Evolutionary conservation across 2,888 invertebrate species (phyloP), one percentile per base, ranked within the genome.

Genomic region (Perizoma affinitatum): DNA sequence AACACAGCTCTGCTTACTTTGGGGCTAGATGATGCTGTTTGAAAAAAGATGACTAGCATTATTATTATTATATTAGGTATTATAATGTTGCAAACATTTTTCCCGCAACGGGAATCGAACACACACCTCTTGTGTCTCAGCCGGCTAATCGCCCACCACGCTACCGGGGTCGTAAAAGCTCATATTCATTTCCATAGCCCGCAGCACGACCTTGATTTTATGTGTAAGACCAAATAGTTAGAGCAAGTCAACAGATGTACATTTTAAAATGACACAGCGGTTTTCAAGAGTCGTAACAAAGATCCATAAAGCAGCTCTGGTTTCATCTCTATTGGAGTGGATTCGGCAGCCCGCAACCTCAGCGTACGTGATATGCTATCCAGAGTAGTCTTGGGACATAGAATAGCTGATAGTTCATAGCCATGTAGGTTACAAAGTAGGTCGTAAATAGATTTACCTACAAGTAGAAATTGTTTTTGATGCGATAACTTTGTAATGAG

Each of bases 341-440:
- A 53, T 46, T 54, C 50, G 47, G 54, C 44, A 41, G 46, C 58
- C 55, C 54, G 61, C 63, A 63, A 66, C 60, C 66, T 63, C 66
- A 54, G 61, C 60, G 61, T 61, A 66, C 66, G 66, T 66, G 66
- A 66, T 45, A 11, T 49, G 54, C 48, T 36, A 47, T 41, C 53
- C 6, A 9, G 36, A 56, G 44, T 36, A 54, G n/a, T 5, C n/a
- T n/a, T 42, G 9, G n/a, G 42, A 8, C 42, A 42, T 42, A 42
- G 42, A 38, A 42, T 42, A 42, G 9, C n/a, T 42, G 22, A 49
- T 49, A 49, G 8, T 11, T 34, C 5, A 9, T 5, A 34, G 34
- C 36, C 43, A 53, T 44, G 53, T 51, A 46, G 33, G 34, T 51
- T 57, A 54, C 58, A 58, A 58, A 58, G 48, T 58, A 51, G 6